phyloP scores from a whole-genome alignment of 2,797 vertebrate species.

The Dendrocincla tyrannina region DNA sequence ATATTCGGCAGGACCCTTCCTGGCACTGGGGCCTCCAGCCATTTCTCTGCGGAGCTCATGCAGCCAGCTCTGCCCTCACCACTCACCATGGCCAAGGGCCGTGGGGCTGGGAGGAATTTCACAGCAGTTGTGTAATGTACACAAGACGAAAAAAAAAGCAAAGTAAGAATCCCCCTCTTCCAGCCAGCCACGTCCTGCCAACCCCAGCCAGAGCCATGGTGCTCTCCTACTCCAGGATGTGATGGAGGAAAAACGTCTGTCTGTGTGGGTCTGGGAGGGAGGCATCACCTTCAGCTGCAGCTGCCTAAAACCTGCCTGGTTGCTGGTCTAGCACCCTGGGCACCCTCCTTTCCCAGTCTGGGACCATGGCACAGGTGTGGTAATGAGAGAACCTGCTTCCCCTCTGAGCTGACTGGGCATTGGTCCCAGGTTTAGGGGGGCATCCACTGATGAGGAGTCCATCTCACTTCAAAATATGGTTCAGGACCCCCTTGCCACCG shows the following conservation, averaged over 20 bases:
- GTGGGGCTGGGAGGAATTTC: neutral
- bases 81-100: fast-evolving
- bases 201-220: neutral
- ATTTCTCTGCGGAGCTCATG: neutral
- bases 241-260: neutral
- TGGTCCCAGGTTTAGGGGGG: neutral
- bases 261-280: fast-evolving
- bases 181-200: fast-evolving
- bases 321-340: neutral
- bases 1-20: neutral
- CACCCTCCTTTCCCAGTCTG: fast-evolving
- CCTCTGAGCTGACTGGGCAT: neutral
- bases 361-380: neutral
- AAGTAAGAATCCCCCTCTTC: neutral
- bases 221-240: neutral
- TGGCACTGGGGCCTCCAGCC: fast-evolving
- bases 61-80: neutral
- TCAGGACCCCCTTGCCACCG: neutral
- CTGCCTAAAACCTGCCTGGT: neutral
- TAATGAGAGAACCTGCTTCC: neutral
- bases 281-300: fast-evolving
- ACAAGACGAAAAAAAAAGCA: neutral
- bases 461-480: fast-evolving
- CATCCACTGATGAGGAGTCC: neutral
- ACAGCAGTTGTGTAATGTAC: neutral